Base-by-base conservation (phyloP, 37 sponge, comb jelly and placozoan genomes). In the Haliclona indistincta region DNA sequence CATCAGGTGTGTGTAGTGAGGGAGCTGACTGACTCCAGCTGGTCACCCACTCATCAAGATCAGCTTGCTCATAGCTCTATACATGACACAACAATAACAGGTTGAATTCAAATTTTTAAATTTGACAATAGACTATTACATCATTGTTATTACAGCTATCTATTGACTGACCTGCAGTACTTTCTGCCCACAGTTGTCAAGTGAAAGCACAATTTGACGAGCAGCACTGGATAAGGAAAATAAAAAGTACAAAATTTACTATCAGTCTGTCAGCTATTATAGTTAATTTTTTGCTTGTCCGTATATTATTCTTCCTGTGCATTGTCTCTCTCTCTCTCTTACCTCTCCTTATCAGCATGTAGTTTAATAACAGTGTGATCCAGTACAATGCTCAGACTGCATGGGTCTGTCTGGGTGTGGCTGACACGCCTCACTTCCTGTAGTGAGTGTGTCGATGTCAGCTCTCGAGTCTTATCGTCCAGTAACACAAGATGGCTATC, bases 391-490 rank as follows among this genome's bases (percentile, higher is more conserved):
- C 29, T 56, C 1, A 38, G 10, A 43, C 6, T 40, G 19, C 43
- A 35, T 15, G 43, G 70, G 5, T 68, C 70, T 36, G 70, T 3
- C 45, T 2, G 5, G 25, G 71, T 72, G 8, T 55, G 25, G 0
- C 25, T 8, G 49, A 78, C 40, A 20, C 30, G 54, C 38, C 7
- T 29, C 17, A 77, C 60, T 7, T 78, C 62, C 44, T 55, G 56
- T 5, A 85, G 74, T 23, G 54, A 30, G 66, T 78, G 55, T 23
- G 58, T 56, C 3, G 58, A 3, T 34, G 78, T 60, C 49, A 85
- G 67, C 43, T 78, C 86, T 79, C 78, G 52, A 28, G 88, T 87
- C 62, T 83, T 87, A 38, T 80, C 88, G 49, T 94, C 91, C 43
- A 94, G 64, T 35, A 94, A 72, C 30, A 94, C 71, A 51, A 94